Percentiles rank a stretch among this genome's conserved stretches.
Evolutionary conservation across 2,888 invertebrate species (phyloP).

Genomic region (Anthophora plumipes): DNA sequence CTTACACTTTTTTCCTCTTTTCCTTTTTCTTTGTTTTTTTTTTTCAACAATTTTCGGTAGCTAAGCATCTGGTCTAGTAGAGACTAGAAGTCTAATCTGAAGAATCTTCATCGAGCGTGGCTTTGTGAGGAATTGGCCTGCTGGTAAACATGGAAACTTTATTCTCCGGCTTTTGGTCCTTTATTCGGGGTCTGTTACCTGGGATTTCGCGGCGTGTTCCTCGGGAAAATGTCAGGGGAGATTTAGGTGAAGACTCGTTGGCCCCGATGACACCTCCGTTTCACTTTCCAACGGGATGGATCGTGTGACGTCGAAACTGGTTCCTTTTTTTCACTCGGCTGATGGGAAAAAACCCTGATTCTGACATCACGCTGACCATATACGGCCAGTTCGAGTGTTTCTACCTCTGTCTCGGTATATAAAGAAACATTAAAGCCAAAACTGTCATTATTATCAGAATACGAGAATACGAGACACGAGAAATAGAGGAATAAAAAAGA

Average conservation of each 20-base stretch:
- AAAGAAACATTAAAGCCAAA: too few relatives aligned
- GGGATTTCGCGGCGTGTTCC: slow-evolving; percentile 77
- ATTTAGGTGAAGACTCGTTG: slow-evolving; percentile 77
- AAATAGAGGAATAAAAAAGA: too few relatives aligned
- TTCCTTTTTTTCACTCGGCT: slow-evolving; percentile 24
- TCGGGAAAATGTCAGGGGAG: slow-evolving; percentile 75
- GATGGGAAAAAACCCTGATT: not conserved
- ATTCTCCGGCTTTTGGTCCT: slow-evolving; percentile 69
- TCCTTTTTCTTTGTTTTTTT: slow-evolving; percentile 45
- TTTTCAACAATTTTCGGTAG: slow-evolving; percentile 52
- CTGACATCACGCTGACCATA: too few relatives aligned
- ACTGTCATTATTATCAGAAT: too few relatives aligned
- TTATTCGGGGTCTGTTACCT: slow-evolving; percentile 68
- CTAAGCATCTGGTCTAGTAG: too few relatives aligned
- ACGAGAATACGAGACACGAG: too few relatives aligned
- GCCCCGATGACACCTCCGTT: slow-evolving; percentile 55
- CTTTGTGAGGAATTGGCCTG: slow-evolving; percentile 64
- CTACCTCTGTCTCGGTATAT: too few relatives aligned
- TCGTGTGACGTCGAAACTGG: too few relatives aligned
- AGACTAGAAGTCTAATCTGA: too few relatives aligned
- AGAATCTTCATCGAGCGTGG: slow-evolving; percentile 66
- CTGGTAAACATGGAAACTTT: slow-evolving; percentile 78
- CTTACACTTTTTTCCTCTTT: too few relatives aligned
- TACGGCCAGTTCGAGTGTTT: too few relatives aligned
- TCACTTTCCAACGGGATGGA: not conserved